Evolutionary conservation across 1,140 invertebrate species (phyloP).

Genomic region (Drosophila sp.): DNA sequence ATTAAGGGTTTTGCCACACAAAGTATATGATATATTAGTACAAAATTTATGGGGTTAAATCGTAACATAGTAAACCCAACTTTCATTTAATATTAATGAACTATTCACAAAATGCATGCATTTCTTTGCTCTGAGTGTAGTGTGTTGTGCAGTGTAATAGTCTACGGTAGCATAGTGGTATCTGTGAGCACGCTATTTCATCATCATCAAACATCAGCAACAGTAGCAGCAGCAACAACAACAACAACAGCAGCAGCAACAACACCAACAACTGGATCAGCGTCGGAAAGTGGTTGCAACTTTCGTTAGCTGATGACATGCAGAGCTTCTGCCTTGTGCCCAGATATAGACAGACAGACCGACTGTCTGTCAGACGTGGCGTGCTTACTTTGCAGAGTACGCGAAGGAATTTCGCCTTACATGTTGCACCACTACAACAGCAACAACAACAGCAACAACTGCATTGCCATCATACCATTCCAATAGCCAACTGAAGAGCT

Average conservation of each 20-base stretch:
- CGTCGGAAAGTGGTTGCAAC: constrained; percentile 42
- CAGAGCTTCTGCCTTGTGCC: constrained; percentile 36
- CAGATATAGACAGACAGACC: not conserved
- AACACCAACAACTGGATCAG: constrained; percentile 31
- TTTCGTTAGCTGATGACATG: constrained; percentile 76
- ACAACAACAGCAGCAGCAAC: constrained; percentile 23
- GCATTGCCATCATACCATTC: constrained; percentile 1
- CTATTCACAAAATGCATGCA: too few species aligned
- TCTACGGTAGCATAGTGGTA: constrained; percentile 38
- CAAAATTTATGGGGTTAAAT: too few species aligned
- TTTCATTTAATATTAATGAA: too few species aligned
- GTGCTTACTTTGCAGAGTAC: constrained; percentile 31
- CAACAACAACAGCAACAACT: constrained; percentile 13
- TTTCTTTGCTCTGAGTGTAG: not conserved
- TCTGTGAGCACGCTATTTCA: constrained; percentile 76
- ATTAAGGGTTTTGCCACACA: too few species aligned
- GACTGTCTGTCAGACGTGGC: constrained; percentile 18
- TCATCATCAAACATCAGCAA: constrained; percentile 74
- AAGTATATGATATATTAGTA: too few species aligned
- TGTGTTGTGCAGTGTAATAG: not conserved
- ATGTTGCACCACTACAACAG: constrained; percentile 20
- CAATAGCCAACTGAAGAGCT: constrained; percentile 2
- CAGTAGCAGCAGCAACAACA: constrained; percentile 28
- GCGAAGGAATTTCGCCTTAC: constrained; percentile 51
- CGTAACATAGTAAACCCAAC: too few species aligned